These are phyloP conservation scores for Ranitomeya variabilis DNA, from an alignment of 2,113 vertebrate species.

Conservation along the genomic window DNA sequence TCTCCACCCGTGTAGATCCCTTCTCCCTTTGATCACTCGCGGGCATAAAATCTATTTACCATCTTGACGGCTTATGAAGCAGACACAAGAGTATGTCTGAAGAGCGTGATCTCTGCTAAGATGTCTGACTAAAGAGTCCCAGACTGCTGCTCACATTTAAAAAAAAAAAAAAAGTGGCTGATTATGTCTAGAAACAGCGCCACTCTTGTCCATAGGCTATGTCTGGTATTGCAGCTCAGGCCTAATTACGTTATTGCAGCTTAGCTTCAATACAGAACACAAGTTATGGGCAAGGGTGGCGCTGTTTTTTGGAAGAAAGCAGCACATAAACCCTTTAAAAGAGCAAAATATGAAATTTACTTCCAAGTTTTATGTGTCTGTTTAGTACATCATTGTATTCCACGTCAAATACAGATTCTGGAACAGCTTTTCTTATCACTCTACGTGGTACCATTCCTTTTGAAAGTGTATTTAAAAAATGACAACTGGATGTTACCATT, in stretches of 20 bases:
- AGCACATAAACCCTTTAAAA: no score
- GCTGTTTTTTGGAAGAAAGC: background rate
- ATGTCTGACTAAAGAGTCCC: conserved; percentile 13
- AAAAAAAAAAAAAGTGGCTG: no score
- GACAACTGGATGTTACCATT: no score
- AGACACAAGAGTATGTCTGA: conserved; percentile 15
- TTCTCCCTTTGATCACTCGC: background rate
- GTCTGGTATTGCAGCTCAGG: background rate
- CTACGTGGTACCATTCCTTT: no score
- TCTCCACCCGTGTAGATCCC: background rate
- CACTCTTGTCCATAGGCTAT: background rate
- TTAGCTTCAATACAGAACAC: background rate
- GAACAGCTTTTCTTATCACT: no score
- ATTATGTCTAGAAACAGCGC: background rate
- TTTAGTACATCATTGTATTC: no score
- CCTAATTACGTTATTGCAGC: background rate
- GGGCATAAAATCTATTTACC: conserved; percentile 18
- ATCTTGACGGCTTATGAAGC: background rate
- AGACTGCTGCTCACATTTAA: background rate
- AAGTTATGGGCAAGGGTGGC: background rate
- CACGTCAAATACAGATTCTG: no score
- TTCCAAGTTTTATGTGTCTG: no score
- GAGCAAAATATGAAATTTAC: no score
- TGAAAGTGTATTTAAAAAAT: no score
- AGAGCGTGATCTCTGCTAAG: background rate